phyloP scores from a whole-genome alignment of 2,797 vertebrate genomes.

The Lindbergichthys nudifrons region DNA sequence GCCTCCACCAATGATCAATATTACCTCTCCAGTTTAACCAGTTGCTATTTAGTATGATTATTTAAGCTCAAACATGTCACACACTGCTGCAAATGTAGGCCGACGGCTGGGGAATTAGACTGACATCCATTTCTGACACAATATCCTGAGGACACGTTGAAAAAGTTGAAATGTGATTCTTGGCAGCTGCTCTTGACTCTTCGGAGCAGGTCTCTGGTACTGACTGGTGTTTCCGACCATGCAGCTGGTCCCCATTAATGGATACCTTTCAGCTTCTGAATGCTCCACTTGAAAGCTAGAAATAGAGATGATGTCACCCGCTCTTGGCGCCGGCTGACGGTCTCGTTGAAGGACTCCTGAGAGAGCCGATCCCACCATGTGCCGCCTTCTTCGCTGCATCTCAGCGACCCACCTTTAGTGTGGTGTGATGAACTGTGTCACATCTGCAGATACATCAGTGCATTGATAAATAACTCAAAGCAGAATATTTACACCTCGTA shows the following conservation, averaged over 20 bases:
- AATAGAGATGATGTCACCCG: constrained; percentile 82
- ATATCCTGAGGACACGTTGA: constrained; percentile 11
- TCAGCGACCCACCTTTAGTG: constrained; percentile 9
- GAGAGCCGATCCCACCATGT: constrained; percentile 44
- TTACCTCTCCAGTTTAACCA: neutral
- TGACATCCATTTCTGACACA: constrained; percentile 19
- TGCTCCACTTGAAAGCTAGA: constrained; percentile 75
- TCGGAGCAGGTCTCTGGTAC: constrained; percentile 38
- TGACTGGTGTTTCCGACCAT: constrained; percentile 53
- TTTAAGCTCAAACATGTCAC: neutral
- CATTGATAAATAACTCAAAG: neutral
- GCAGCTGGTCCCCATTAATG: constrained; percentile 80
- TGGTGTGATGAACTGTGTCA: neutral
- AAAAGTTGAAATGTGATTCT: constrained; percentile 21
- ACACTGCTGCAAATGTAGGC: constrained; percentile 1
- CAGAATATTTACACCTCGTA: neutral
- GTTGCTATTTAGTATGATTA: neutral
- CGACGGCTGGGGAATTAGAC: constrained; percentile 12
- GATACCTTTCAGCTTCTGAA: constrained; percentile 79
- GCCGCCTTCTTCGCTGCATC: constrained; percentile 30
- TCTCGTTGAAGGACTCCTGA: constrained; percentile 65
- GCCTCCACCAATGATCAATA: constrained; percentile 27
- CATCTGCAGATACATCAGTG: constrained; percentile 1
- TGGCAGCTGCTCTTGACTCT: constrained; percentile 49
- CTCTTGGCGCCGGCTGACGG: constrained; percentile 66